Percentiles rank a stretch among this genome's conserved stretches.
phyloP scores from a whole-genome alignment of 2,888 invertebrate genomes.

The Hemicrepidius hirtus region DNA sequence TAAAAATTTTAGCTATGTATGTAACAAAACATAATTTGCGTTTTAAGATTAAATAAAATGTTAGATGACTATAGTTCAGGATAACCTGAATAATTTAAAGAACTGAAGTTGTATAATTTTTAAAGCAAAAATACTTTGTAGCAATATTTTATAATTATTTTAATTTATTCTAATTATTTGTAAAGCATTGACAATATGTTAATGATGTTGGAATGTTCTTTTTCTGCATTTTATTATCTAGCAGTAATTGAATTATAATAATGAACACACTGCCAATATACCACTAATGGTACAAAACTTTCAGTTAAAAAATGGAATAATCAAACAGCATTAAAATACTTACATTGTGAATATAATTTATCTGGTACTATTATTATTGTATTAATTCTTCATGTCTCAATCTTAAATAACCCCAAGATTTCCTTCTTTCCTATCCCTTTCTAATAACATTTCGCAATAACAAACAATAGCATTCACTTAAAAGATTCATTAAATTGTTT shows the following conservation, averaged over 20 bases:
- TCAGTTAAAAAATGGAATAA: constrained; percentile 14
- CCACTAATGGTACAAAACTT: constrained; percentile 30
- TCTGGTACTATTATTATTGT: constrained; percentile 2
- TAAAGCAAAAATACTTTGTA: constrained; percentile 6
- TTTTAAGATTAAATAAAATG: too few relatives aligned
- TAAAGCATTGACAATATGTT: constrained; percentile 19
- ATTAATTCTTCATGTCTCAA: too few relatives aligned
- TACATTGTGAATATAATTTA: constrained; percentile 29
- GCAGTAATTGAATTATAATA: constrained; percentile 26
- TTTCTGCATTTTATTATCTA: constrained; percentile 3
- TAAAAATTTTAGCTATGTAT: background rate
- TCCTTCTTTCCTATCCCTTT: too few relatives aligned
- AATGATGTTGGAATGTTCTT: constrained; percentile 8
- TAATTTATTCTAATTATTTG: constrained; percentile 25
- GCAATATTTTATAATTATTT: constrained; percentile 22
- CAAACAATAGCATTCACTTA: too few relatives aligned
- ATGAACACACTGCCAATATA: constrained; percentile 29
- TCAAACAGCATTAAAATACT: constrained; percentile 15
- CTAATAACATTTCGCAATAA: too few relatives aligned
- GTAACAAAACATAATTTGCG: background rate
- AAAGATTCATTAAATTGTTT: too few relatives aligned
- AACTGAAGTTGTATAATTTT: constrained; percentile 28
- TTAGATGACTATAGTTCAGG: too few relatives aligned
- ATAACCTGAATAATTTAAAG: constrained; percentile 14
- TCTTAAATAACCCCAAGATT: too few relatives aligned